A percentile compares a stretch with the other conserved stretches of the same genome.
These are phyloP conservation scores for Synanthedon myopaeformis DNA, from an alignment of 2,888 invertebrate genomes.

Conservation along the genomic window DNA sequence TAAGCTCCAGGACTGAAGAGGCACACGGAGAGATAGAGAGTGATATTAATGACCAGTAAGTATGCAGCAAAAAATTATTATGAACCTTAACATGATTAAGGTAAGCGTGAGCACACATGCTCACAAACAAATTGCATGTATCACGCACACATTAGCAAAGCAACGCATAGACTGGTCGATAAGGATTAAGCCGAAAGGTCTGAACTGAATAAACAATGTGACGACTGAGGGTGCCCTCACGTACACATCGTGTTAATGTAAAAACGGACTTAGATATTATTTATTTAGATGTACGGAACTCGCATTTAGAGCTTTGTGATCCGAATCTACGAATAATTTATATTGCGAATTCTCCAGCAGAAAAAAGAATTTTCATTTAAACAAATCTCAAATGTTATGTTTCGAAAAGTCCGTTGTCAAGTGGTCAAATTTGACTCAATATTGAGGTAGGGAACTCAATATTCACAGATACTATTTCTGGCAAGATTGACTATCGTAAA, in stretches of 20 bases:
- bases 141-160: background rate
- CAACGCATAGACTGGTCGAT: slow-evolving; percentile 38
- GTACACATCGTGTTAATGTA: slow-evolving; percentile 35
- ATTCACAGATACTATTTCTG: no score
- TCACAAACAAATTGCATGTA: background rate
- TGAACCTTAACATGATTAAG: background rate
- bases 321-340: background rate
- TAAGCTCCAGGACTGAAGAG: no score
- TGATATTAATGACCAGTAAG: no score
- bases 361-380: background rate
- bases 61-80: no score
- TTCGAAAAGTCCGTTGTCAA: no score
- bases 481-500: no score
- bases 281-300: slow-evolving; percentile 20
- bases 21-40: no score
- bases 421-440: no score
- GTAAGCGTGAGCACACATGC: background rate
- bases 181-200: slow-evolving; percentile 47
- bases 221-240: slow-evolving; percentile 24
- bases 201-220: slow-evolving; percentile 55
- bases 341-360: background rate
- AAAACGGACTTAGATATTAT: slow-evolving; percentile 29
- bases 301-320: slow-evolving; percentile 5
- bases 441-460: no score
- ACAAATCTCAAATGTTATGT: background rate